Evolutionary conservation across 2,888 invertebrate genomes (phyloP).

Genomic region (Adela reaumurella): DNA sequence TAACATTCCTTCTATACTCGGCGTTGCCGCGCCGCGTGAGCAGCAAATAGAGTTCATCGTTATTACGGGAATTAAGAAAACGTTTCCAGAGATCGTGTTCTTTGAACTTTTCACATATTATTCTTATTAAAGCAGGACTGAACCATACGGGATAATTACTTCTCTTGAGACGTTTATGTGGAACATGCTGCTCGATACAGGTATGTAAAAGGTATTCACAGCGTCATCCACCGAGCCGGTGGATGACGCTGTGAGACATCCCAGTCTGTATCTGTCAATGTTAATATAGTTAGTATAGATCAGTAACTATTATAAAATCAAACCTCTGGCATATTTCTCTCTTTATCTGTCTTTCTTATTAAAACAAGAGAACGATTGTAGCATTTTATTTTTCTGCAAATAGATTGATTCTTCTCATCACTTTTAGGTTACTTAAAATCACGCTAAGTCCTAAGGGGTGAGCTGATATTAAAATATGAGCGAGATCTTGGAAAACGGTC

Average conservation of each 20-base stretch:
- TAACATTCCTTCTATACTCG: background rate
- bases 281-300: no score
- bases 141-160: background rate
- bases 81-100: constrained; percentile 1
- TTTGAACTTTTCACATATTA: constrained; percentile 1
- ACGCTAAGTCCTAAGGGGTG: no score
- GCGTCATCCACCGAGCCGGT: background rate
- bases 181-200: background rate
- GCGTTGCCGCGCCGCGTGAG: background rate
- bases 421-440: no score
- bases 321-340: no score
- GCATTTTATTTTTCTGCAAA: no score
- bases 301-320: no score
- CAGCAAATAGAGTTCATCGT: constrained; percentile 1
- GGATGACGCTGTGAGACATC: background rate
- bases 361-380: no score
- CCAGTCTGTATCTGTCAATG: background rate
- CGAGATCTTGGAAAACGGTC: no score
- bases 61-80: background rate
- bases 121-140: background rate
- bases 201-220: background rate
- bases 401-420: no score
- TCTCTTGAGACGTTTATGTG: background rate
- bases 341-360: no score
- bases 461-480: no score